Conservation (phyloP, 92 coral and sea anemone genomes). For the Palythoa caribaeorum region DNA sequence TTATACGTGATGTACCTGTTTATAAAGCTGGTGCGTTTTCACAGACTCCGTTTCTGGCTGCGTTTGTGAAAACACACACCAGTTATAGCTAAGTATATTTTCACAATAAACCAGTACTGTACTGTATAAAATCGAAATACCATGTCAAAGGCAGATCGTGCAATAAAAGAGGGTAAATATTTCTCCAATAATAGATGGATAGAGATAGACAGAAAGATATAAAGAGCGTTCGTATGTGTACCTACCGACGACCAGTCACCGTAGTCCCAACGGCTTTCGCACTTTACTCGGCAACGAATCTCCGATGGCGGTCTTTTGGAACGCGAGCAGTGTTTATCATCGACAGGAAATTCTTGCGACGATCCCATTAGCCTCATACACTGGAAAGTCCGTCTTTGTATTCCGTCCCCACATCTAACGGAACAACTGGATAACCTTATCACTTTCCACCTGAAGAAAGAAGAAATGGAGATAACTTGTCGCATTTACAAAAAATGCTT, state of each 20-base stretch:
- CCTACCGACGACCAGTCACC: conserved; percentile 83
- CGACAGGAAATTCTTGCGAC: conserved; percentile 50
- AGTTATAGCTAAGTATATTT: no score
- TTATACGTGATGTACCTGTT: no score
- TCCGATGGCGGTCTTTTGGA: conserved; percentile 68
- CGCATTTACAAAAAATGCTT: no score
- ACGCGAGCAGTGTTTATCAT: conserved; percentile 68
- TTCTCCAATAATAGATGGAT: no score
- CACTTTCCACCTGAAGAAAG: conserved; percentile 73
- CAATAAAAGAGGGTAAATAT: no score
- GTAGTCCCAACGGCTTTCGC: conserved; percentile 87
- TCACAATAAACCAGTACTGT: no score
- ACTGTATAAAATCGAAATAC: no score
- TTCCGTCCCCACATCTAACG: conserved; percentile 87
- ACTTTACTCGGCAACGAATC: conserved; percentile 75
- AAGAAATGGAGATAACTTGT: no score
- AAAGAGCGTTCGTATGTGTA: background rate
- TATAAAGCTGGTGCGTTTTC: no score
- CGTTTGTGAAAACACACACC: no score
- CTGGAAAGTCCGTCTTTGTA: conserved; percentile 64
- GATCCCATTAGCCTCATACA: conserved; percentile 71
- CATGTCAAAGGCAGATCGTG: no score
- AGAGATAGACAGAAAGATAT: background rate
- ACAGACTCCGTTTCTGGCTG: no score
- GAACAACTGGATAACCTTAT: conserved; percentile 66